A percentile compares a stretch with the other conserved stretches of the same genome.
Evolutionary conservation across 2,113 vertebrate species (phyloP).

Genomic region (Ophthalmolycus amberensis): DNA sequence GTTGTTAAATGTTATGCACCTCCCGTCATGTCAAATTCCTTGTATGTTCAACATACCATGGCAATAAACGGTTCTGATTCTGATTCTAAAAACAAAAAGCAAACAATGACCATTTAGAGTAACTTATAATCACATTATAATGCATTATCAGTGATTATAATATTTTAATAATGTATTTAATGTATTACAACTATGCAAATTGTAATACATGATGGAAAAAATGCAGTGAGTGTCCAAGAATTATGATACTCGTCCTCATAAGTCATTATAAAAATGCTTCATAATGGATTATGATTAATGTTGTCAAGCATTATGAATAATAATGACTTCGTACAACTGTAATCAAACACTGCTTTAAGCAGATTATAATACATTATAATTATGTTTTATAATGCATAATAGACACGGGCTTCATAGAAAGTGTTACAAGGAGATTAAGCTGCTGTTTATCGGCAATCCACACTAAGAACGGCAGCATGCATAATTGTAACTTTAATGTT

Average conservation of each 20-base stretch:
- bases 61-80: too few species aligned
- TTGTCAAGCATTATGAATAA: not conserved
- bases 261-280: not conserved
- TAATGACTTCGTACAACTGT: not conserved
- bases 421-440: not conserved
- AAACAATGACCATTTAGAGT: too few species aligned
- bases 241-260: not conserved
- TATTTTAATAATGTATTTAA: not conserved
- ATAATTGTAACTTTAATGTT: constrained; percentile 47
- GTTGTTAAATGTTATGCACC: too few species aligned
- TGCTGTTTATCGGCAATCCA: constrained; percentile 26
- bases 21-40: too few species aligned
- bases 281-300: not conserved
- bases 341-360: not conserved
- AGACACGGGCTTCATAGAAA: not conserved
- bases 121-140: not conserved
- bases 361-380: not conserved
- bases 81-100: too few species aligned
- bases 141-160: not conserved
- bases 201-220: not conserved
- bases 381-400: not conserved
- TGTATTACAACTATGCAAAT: not conserved
- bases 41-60: too few species aligned
- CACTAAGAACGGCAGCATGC: constrained; percentile 14
- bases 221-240: not conserved